A percentile compares a stretch with the other conserved stretches of the same genome.
Evolutionary conservation across 2,797 vertebrate genomes (phyloP).

Genomic region (Sebastes trivittatus): DNA sequence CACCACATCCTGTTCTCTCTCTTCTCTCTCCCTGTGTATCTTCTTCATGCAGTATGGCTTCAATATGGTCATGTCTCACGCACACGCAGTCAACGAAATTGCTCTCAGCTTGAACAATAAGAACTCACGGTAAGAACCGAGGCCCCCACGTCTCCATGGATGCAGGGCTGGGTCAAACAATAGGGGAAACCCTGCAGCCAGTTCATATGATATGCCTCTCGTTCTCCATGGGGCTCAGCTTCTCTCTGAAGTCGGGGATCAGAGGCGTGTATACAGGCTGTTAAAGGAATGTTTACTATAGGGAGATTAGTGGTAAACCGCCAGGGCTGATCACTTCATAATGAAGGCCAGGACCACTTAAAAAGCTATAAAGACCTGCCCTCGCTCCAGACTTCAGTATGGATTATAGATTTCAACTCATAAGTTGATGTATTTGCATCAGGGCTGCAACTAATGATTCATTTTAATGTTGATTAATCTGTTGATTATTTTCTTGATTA

Average conservation of each 20-base stretch:
- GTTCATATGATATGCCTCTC: conserved; percentile 67
- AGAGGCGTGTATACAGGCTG: conserved; percentile 48
- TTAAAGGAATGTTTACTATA: conserved; percentile 71
- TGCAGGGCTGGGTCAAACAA: conserved; percentile 57
- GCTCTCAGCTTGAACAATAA: conserved; percentile 98
- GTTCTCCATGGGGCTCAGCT: conserved; percentile 57
- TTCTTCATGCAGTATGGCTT: conserved; percentile 90
- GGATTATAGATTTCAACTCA: conserved; percentile 27
- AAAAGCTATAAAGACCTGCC: conserved; percentile 30
- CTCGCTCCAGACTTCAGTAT: not conserved
- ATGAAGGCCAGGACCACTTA: conserved; percentile 40
- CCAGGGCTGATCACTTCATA: conserved; percentile 67
- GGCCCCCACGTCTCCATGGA: conserved; percentile 25
- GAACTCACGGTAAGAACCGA: conserved; percentile 89
- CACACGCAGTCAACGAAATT: conserved; percentile 96
- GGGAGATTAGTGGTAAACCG: conserved; percentile 70
- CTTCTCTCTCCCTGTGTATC: not conserved
- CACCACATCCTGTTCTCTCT: conserved; percentile 61
- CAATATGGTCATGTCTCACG: conserved; percentile 98
- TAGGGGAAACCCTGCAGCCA: conserved; percentile 67
- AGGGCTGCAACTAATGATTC: too few species aligned
- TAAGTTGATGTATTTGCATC: not conserved
- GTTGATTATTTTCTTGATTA: too few species aligned
- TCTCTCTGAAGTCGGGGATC: conserved; percentile 69
- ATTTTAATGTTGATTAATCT: too few species aligned